A percentile compares a stretch with the other conserved stretches of the same genome.
Conservation (phyloP, 2,113 vertebrate species). For the Nerophis lumbriciformis region DNA sequence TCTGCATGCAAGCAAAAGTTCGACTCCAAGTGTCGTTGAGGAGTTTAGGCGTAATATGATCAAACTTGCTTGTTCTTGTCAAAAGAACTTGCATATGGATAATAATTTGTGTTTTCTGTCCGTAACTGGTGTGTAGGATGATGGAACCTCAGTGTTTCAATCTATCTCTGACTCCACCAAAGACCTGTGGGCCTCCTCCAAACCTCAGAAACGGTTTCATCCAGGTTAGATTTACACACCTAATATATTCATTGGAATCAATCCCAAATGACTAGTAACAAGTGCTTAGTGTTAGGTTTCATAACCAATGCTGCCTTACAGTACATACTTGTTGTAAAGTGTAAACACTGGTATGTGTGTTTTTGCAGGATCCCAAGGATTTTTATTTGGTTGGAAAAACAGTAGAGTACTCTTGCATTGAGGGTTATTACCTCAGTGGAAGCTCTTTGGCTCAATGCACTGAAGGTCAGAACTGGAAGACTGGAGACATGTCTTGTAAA, state of each 20-base stretch:
- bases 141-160: constrained; percentile 91
- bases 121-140: constrained; percentile 58
- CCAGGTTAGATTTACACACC: constrained; percentile 62
- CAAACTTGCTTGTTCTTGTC: too few species aligned
- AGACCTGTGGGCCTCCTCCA: constrained; percentile 79
- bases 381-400: constrained; percentile 76
- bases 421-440: constrained; percentile 75
- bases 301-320: not conserved
- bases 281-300: not conserved
- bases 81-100: not conserved
- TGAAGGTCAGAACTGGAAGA: constrained; percentile 74
- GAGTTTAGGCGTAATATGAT: too few species aligned
- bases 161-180: constrained; percentile 68
- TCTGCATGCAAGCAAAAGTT: too few species aligned
- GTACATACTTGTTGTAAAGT: not conserved
- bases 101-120: not conserved
- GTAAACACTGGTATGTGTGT: not conserved
- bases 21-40: too few species aligned
- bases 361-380: constrained; percentile 63
- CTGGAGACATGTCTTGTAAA: constrained; percentile 71
- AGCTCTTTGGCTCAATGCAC: constrained; percentile 74
- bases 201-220: constrained; percentile 80
- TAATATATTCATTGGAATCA: not conserved
- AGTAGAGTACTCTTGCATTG: constrained; percentile 77
- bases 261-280: not conserved